These are phyloP conservation scores for Lepus americanus DNA, from an alignment of 2,113 vertebrate genomes.

Conservation along the genomic window DNA sequence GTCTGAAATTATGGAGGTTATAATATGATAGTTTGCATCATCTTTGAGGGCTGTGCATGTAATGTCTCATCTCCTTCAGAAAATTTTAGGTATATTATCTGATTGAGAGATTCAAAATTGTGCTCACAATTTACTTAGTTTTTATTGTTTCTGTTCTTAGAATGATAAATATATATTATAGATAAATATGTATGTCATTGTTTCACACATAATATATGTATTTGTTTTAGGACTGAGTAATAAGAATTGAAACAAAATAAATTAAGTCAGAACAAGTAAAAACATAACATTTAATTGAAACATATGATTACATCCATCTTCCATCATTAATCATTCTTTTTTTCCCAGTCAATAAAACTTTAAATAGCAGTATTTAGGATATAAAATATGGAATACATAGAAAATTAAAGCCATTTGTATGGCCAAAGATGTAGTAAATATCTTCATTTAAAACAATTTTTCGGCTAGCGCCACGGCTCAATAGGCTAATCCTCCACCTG, in stretches of 20 bases:
- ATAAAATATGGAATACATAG: background rate
- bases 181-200: background rate
- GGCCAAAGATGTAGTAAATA: background rate
- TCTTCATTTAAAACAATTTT: background rate
- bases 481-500: no score
- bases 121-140: conserved; percentile 46
- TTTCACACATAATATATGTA: conserved; percentile 30
- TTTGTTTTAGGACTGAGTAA: conserved; percentile 51
- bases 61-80: conserved; percentile 38
- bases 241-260: conserved; percentile 63
- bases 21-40: conserved; percentile 24
- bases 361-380: background rate
- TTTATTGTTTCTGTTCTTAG: conserved; percentile 49
- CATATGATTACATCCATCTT: background rate
- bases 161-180: conserved; percentile 15
- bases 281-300: conserved; percentile 16
- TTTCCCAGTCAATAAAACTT: conserved; percentile 24
- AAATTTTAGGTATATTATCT: conserved; percentile 60
- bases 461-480: background rate
- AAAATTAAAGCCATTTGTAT: background rate
- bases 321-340: background rate
- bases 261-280: conserved; percentile 16
- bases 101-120: conserved; percentile 31
- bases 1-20: conserved; percentile 71
- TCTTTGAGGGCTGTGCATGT: conserved; percentile 35